Percentiles rank a stretch among this genome's conserved stretches.
These are phyloP conservation scores for Timema cristinae DNA, from an alignment of 2,888 invertebrate species.

Conservation along the genomic window DNA sequence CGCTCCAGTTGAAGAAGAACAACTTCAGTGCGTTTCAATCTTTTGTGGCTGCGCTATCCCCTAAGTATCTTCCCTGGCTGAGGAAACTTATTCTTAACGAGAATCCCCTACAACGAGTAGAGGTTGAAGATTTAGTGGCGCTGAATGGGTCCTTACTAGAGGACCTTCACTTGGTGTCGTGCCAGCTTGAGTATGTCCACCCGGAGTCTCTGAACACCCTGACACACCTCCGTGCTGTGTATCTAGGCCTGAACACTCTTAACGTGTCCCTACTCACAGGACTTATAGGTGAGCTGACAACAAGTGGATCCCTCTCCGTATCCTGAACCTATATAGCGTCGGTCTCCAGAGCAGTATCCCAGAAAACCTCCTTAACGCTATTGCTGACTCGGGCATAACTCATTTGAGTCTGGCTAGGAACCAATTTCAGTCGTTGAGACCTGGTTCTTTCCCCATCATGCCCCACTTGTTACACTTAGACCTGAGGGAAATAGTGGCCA, in stretches of 20 bases:
- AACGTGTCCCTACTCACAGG: constrained; percentile 46
- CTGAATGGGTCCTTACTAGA: constrained; percentile 48
- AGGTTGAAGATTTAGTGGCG: constrained; percentile 46
- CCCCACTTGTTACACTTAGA: constrained; percentile 53
- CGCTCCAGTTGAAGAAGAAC: constrained; percentile 53
- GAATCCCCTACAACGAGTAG: constrained; percentile 50
- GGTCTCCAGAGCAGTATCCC: constrained; percentile 54
- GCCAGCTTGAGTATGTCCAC: constrained; percentile 53
- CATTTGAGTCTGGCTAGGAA: constrained; percentile 51
- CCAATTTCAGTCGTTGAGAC: constrained; percentile 53
- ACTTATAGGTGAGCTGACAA: constrained; percentile 44
- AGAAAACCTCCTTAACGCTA: constrained; percentile 46
- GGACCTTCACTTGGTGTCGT: constrained; percentile 51
- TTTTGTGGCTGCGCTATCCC: constrained; percentile 47
- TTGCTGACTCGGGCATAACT: constrained; percentile 50
- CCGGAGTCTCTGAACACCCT: constrained; percentile 50
- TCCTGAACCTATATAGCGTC: constrained; percentile 51
- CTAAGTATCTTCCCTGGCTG: constrained; percentile 48
- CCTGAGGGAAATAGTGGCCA: constrained; percentile 51
- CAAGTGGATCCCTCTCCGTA: constrained; percentile 45
- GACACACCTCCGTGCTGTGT: constrained; percentile 46
- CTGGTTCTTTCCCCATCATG: constrained; percentile 54
- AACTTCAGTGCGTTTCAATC: constrained; percentile 49
- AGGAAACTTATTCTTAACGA: constrained; percentile 51
- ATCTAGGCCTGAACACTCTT: constrained; percentile 54